Evolutionary conservation across 1,140 invertebrate species (phyloP).

Genomic region (Anthonomus grandis): DNA sequence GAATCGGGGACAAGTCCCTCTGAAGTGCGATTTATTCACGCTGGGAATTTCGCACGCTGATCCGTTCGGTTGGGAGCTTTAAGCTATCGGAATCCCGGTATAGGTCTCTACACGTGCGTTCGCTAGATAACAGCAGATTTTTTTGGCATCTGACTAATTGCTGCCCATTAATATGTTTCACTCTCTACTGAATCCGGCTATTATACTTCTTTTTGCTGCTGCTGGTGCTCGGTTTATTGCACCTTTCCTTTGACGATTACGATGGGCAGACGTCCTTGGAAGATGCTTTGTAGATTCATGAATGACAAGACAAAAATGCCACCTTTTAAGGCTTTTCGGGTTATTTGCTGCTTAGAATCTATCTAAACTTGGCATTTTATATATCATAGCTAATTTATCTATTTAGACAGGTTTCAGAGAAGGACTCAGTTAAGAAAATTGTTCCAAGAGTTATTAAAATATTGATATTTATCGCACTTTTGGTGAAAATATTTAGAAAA

Average conservation of each 20-base stretch:
- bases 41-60: conserved; percentile 30
- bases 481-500: too few relatives aligned
- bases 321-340: too few relatives aligned
- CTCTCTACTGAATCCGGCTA: conserved; percentile 29
- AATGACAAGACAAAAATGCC: too few relatives aligned
- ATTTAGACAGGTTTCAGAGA: too few relatives aligned
- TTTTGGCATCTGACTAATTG: conserved; percentile 44
- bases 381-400: too few relatives aligned
- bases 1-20: conserved; percentile 31
- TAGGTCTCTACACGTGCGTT: conserved; percentile 36
- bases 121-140: conserved; percentile 37
- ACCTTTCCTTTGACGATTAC: conserved; percentile 14
- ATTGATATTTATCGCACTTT: too few relatives aligned
- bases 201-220: conserved; percentile 26
- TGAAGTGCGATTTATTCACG: conserved; percentile 28
- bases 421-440: too few relatives aligned
- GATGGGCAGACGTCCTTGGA: not conserved
- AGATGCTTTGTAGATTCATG: too few relatives aligned
- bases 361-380: too few relatives aligned
- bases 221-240: conserved; percentile 23
- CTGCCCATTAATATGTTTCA: conserved; percentile 43
- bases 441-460: too few relatives aligned
- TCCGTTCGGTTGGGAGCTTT: conserved; percentile 19
- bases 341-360: too few relatives aligned
- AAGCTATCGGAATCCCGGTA: conserved; percentile 24